Percentiles rank a stretch among this genome's conserved stretches.
phyloP scores from a whole-genome alignment of 2,888 invertebrate genomes.

The Hermaeophaga mercurialis region DNA sequence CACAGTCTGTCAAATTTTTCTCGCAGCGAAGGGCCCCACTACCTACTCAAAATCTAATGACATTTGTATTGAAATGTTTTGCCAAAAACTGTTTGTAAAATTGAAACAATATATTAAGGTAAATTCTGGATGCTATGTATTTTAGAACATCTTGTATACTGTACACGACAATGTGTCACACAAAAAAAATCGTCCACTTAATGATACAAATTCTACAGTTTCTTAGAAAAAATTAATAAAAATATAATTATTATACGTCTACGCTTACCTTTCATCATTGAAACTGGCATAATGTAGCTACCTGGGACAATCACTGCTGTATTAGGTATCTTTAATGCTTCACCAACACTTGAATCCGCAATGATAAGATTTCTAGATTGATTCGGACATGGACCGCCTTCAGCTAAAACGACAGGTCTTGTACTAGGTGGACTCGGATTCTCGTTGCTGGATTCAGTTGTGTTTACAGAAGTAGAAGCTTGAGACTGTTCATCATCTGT shows the following conservation, averaged over 20 bases:
- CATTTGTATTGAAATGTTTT: too few relatives aligned
- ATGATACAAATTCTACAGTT: conserved; percentile 3
- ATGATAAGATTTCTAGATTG: conserved; percentile 66
- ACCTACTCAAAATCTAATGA: too few relatives aligned
- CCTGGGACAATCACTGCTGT: conserved; percentile 74
- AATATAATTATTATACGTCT: conserved; percentile 16
- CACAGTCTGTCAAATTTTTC: too few relatives aligned
- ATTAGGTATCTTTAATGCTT: conserved; percentile 68
- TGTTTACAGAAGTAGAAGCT: conserved; percentile 43
- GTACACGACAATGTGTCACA: neutral
- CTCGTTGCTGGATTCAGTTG: conserved; percentile 56
- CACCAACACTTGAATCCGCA: conserved; percentile 64
- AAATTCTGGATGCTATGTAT: too few relatives aligned
- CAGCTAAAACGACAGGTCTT: conserved; percentile 52
- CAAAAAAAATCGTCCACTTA: conserved; percentile 1
- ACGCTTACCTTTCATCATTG: conserved; percentile 65
- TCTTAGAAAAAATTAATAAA: conserved; percentile 9
- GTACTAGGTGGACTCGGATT: conserved; percentile 46
- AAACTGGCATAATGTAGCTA: conserved; percentile 73
- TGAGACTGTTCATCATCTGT: conserved; percentile 64
- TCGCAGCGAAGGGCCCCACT: too few relatives aligned
- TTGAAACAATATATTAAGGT: too few relatives aligned
- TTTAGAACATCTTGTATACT: neutral
- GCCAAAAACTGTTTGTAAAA: too few relatives aligned
- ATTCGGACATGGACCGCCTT: conserved; percentile 42